Percentiles rank a stretch among this genome's conserved stretches.
These are phyloP conservation scores for Pandemis cinnamomeana DNA, from an alignment of 2,888 invertebrate genomes.

Conservation along the genomic window DNA sequence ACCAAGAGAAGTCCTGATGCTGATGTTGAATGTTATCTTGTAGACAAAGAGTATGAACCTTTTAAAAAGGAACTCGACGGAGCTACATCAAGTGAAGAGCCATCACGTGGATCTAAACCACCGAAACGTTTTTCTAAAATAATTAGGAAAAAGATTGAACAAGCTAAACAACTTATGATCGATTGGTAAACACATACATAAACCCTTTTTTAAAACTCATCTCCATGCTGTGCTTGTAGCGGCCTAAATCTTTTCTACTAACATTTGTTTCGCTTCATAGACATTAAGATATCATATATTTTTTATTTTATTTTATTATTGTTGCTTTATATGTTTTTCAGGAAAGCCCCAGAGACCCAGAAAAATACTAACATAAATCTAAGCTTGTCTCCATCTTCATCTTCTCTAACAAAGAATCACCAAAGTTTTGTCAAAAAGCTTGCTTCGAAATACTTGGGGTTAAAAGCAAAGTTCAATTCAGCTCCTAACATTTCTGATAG, in stretches of 20 bases:
- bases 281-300: slow-evolving; percentile 50
- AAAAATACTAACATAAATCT: slow-evolving; percentile 76
- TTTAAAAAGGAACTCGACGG: slow-evolving; percentile 38
- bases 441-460: slow-evolving; percentile 82
- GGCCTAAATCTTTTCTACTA: slow-evolving; percentile 49
- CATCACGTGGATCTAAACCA: slow-evolving; percentile 1
- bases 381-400: slow-evolving; percentile 77
- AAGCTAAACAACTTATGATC: slow-evolving; percentile 58
- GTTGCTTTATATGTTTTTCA: slow-evolving; percentile 82
- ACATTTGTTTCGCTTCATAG: slow-evolving; percentile 46
- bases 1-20: neutral
- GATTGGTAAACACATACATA: slow-evolving; percentile 54
- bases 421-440: slow-evolving; percentile 82
- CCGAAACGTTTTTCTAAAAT: slow-evolving; percentile 42
- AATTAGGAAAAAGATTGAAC: slow-evolving; percentile 60
- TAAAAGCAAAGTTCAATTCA: slow-evolving; percentile 79
- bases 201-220: neutral
- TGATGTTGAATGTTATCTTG: slow-evolving; percentile 20
- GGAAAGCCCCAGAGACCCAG: slow-evolving; percentile 80
- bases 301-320: slow-evolving; percentile 52
- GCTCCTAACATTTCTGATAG: slow-evolving; percentile 81
- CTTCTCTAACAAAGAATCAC: slow-evolving; percentile 75
- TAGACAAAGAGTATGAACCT: slow-evolving; percentile 45
- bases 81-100: slow-evolving; percentile 17
- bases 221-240: slow-evolving; percentile 46